These are phyloP conservation scores for Peromyscus nudipes DNA, from an alignment of 2,797 vertebrate genomes.

Conservation along the genomic window DNA sequence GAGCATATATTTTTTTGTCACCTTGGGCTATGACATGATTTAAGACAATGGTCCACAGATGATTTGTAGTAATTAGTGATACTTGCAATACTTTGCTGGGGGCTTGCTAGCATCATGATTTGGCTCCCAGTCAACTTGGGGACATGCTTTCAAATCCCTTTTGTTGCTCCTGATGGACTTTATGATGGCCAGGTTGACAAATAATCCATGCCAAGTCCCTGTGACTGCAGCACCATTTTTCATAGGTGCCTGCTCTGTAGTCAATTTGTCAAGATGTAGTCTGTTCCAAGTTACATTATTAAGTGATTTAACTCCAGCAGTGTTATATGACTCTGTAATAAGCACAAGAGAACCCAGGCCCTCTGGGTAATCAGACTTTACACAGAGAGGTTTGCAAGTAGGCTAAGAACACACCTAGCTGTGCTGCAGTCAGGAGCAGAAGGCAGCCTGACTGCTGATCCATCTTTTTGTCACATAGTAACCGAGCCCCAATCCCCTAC, in stretches of 20 bases:
- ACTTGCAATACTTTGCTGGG: conserved; percentile 15
- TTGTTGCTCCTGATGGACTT: conserved; percentile 65
- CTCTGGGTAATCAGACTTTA: background rate
- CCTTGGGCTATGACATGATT: conserved; percentile 44
- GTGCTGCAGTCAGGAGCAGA: background rate
- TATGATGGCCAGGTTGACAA: conserved; percentile 71
- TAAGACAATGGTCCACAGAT: conserved; percentile 11
- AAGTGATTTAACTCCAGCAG: conserved; percentile 70
- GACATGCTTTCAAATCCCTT: conserved; percentile 21
- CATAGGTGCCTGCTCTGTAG: conserved; percentile 73
- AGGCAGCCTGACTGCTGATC: background rate
- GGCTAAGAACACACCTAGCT: background rate
- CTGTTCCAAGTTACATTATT: conserved; percentile 77
- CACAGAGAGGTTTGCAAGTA: background rate
- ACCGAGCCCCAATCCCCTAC: background rate
- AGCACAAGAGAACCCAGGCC: background rate
- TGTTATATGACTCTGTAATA: conserved; percentile 57
- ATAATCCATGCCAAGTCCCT: conserved; percentile 63
- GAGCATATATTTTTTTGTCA: conserved; percentile 26
- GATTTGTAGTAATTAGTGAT: conserved; percentile 3
- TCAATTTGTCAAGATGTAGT: conserved; percentile 59
- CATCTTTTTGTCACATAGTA: background rate
- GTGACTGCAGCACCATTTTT: conserved; percentile 74
- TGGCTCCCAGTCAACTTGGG: conserved; percentile 62
- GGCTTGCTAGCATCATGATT: conserved; percentile 62